Percentiles rank a stretch among this genome's conserved stretches.
Conservation (phyloP, 2,797 vertebrate genomes). For the Rhincodon typus region DNA sequence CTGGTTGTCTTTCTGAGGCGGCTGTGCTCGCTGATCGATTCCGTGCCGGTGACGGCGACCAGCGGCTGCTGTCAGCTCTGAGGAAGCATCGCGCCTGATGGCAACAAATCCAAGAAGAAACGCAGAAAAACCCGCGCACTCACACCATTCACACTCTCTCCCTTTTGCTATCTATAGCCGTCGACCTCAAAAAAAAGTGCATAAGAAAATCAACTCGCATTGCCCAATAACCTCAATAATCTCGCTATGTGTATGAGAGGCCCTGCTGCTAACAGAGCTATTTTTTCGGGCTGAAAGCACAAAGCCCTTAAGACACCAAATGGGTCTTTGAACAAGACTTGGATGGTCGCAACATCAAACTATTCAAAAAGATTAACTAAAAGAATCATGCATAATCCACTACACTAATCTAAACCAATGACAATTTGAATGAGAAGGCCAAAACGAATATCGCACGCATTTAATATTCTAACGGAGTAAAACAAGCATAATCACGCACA, state of each 20-base stretch:
- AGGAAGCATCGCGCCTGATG: not conserved
- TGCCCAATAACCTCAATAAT: not conserved
- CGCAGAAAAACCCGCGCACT: not conserved
- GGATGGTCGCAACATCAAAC: not conserved
- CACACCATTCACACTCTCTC: not conserved
- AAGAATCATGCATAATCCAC: not conserved
- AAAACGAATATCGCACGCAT: not conserved
- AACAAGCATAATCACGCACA: not conserved
- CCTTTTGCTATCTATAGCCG: not conserved
- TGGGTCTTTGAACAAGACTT: not conserved
- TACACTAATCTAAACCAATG: not conserved
- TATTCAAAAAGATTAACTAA: not conserved
- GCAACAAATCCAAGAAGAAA: not conserved
- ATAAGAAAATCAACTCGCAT: not conserved
- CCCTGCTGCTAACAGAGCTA: not conserved
- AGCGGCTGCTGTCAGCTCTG: constrained; percentile 50
- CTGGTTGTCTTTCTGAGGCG: constrained; percentile 48
- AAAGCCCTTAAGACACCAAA: not conserved
- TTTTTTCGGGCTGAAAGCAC: not conserved
- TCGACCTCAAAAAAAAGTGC: not conserved
- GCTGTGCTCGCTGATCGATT: constrained; percentile 42
- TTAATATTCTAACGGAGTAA: constrained; percentile 1
- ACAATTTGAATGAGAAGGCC: not conserved
- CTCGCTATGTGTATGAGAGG: not conserved
- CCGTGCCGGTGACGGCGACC: constrained; percentile 24